These are phyloP conservation scores for Lycia hirtaria DNA, from an alignment of 2,888 invertebrate genomes.

Conservation along the genomic window DNA sequence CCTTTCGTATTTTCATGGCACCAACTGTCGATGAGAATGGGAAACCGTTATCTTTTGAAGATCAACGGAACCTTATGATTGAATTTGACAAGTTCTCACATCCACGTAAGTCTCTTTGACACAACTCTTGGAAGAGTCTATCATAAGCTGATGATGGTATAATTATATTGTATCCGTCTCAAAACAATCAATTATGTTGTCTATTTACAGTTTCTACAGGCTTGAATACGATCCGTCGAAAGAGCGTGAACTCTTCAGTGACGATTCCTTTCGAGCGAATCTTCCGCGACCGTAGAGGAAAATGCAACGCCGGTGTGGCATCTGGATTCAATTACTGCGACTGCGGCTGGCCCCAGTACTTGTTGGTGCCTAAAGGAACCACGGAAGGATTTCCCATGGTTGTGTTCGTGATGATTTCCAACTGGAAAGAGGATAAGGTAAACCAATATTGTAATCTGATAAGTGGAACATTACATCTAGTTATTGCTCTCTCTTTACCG, in stretches of 20 bases:
- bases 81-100: slow-evolving; percentile 90
- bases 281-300: not conserved
- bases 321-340: not conserved
- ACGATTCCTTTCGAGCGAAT: slow-evolving; percentile 4
- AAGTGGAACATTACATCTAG: no score
- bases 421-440: slow-evolving; percentile 5
- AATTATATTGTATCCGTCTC: no score
- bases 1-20: slow-evolving; percentile 89
- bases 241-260: not conserved
- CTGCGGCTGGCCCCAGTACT: slow-evolving; percentile 4
- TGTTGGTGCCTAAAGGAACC: slow-evolving; percentile 1
- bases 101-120: slow-evolving; percentile 65
- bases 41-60: slow-evolving; percentile 48
- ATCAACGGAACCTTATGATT: slow-evolving; percentile 88
- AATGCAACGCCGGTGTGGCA: accelerated
- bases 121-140: no score
- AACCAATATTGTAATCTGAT: no score
- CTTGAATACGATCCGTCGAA: not conserved
- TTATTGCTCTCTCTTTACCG: no score
- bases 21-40: slow-evolving; percentile 78
- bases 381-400: not conserved
- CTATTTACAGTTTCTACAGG: not conserved
- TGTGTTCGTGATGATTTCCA: slow-evolving; percentile 43
- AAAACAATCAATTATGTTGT: not conserved
- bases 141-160: no score